phyloP scores from a whole-genome alignment of 2,797 vertebrate genomes.

The Nasua narica region DNA sequence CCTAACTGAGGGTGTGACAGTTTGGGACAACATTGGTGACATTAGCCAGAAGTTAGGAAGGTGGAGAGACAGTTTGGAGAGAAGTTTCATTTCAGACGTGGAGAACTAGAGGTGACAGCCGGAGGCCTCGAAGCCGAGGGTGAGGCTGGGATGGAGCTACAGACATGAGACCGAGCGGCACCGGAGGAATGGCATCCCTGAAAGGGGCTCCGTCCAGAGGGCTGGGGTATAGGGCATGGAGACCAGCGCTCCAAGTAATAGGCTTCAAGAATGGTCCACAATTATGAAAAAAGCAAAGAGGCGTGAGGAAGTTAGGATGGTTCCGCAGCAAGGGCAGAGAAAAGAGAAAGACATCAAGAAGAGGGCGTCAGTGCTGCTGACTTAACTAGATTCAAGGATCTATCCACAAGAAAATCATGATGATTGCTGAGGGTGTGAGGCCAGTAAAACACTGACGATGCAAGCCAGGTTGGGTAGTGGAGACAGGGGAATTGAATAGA shows the following conservation, averaged over 20 bases:
- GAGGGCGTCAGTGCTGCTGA: background rate
- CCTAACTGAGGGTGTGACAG: background rate
- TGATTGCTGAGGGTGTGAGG: background rate
- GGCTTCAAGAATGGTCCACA: background rate
- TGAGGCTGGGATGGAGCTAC: background rate
- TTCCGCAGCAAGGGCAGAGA: background rate
- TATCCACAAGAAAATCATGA: background rate
- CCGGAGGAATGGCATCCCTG: background rate
- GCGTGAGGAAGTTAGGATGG: background rate
- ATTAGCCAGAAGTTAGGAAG: background rate
- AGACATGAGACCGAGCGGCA: background rate
- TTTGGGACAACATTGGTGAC: background rate
- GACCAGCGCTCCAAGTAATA: background rate
- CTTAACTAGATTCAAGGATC: background rate
- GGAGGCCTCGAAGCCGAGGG: background rate
- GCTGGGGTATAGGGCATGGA: background rate
- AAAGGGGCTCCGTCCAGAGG: background rate
- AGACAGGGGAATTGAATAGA: background rate
- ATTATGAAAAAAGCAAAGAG: background rate
- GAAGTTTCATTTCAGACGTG: background rate
- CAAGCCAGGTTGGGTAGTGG: background rate
- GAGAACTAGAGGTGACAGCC: background rate
- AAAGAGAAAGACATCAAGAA: background rate
- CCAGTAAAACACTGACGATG: background rate
- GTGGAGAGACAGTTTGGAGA: background rate